Evolutionary conservation across 92 coral and sea anemone species (phyloP), one percentile per base, ranked within the genome.

Genomic region (Epizoanthus stellaris): DNA sequence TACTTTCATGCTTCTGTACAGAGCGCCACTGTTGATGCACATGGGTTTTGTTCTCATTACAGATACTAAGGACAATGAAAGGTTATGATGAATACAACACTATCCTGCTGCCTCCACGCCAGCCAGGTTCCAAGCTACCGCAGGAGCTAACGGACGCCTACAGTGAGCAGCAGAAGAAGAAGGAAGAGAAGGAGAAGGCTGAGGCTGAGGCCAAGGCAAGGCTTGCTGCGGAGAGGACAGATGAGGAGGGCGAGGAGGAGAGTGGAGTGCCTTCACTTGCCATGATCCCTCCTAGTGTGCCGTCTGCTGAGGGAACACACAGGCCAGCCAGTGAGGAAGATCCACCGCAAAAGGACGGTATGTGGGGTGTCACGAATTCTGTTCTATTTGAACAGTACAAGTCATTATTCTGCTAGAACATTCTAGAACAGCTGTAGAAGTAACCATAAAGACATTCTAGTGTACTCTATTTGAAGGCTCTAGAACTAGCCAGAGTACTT

Each of bases 11-110:
- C 36, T 30, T 30, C 36, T 1, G 36, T 23, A 59, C 8, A 53
- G 9, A 7, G 20, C 4, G 21, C 4, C 73, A 56, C 19, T 53
- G 14, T 20, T 54, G 30, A 11, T 20, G 47, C 25, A 6, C 13
- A 30, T 63, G 25, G 30, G n/a, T 42, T 40, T 53, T 36, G n/a
- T 8, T 45, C 19, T 47, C 40, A 14, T 70, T 76, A 3, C 88
- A 95, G 99, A 93, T 96, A 77, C 89, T 96, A 20, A 92, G 99
- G 82, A 89, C 92, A 7, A 95, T 96, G 97, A 96, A 96, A 77
- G 99, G 99, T 36, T 96, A 96, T 73, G 99, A 96, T 70, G 99
- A 96, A 77, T 94, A 92, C 93, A 96, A 96, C 86, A 96, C 98
- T 19, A 96, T 96, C 71, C 91, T 96, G 19, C 85, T 96, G 19